Base-by-base conservation (phyloP, 2,113 vertebrate species). In the Campylorhamphus procurvoides region DNA sequence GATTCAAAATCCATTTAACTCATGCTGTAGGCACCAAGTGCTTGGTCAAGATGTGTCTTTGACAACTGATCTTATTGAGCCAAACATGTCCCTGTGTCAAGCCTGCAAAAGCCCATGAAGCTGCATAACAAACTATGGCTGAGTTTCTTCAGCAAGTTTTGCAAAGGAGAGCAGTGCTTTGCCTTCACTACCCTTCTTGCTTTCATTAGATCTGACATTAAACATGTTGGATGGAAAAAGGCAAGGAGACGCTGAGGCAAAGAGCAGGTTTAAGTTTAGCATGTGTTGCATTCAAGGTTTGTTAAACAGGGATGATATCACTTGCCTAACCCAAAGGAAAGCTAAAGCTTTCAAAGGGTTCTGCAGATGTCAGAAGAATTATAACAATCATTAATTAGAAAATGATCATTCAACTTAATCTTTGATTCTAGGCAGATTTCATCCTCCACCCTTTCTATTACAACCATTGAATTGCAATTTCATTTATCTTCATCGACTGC, bases 381-480 rank as follows among this genome's bases (percentile, higher is more conserved):
- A 59, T 69, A 75, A 84, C 62, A 84, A 77, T 89, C 28, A 24
- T 83, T 95, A 75, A 97, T 96, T 96, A 94, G 80, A 97, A 97
- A 94, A 90, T 42, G 66, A 83, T 90, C 93, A 87, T 91, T 96
- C 85, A 86, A 55, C 40, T 87, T 46, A 83, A 63, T 59, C 56
- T 69, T 91, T 90, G 84, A 94, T 67, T 84, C 73, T 87, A 68
- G 18, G 46, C 83, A 85, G 73, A 86, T 77, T 93, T 96, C 55
- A 96, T 93, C 49, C 84, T 64, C 75, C 93, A 84, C 24, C 62
- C 88, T 94, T 97, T 72, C 93, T 95, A 67, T 84, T 95, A 73
- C n/a, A 89, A 78, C 77, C 40, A 59, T 90, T 62, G 93, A 94
- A 92, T 24, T 73, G 56, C 67, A 87, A 94, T 96, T 97, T 90